A percentile compares a stretch with the other conserved stretches of the same genome.
Conservation (phyloP, 2,113 vertebrate genomes). For the Choloepus hoffmanni region DNA sequence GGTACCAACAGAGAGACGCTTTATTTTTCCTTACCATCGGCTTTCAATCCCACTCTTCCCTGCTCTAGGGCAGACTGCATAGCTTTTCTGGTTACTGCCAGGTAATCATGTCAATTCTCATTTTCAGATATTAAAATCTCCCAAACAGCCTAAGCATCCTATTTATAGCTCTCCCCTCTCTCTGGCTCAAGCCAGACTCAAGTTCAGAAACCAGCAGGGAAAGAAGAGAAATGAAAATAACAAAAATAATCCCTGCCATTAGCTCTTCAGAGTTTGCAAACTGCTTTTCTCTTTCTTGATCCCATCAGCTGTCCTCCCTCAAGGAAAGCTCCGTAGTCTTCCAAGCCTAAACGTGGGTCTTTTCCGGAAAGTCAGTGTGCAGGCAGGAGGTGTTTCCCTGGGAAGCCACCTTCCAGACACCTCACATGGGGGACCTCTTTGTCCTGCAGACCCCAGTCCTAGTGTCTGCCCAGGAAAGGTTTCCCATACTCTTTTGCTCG, state of each 20-base stretch:
- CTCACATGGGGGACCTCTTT: background rate
- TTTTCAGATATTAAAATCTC: background rate
- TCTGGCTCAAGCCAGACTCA: background rate
- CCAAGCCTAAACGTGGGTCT: background rate
- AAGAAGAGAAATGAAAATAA: background rate
- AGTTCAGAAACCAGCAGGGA: background rate
- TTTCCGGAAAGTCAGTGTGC: background rate
- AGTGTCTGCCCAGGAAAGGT: background rate
- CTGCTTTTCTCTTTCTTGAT: background rate
- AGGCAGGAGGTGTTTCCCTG: background rate
- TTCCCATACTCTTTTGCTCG: background rate
- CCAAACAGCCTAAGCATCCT: background rate
- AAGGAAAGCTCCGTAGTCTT: background rate
- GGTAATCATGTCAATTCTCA: background rate
- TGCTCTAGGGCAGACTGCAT: background rate
- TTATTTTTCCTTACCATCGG: background rate
- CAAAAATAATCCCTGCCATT: background rate
- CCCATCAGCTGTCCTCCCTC: background rate
- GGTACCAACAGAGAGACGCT: background rate
- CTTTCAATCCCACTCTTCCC: background rate
- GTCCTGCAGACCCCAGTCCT: background rate
- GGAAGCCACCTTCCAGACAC: background rate
- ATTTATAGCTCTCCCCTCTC: background rate
- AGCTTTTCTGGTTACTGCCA: background rate
- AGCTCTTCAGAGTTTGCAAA: background rate